phyloP scores from a whole-genome alignment of 2,113 vertebrate species.

The Turnix velox region DNA sequence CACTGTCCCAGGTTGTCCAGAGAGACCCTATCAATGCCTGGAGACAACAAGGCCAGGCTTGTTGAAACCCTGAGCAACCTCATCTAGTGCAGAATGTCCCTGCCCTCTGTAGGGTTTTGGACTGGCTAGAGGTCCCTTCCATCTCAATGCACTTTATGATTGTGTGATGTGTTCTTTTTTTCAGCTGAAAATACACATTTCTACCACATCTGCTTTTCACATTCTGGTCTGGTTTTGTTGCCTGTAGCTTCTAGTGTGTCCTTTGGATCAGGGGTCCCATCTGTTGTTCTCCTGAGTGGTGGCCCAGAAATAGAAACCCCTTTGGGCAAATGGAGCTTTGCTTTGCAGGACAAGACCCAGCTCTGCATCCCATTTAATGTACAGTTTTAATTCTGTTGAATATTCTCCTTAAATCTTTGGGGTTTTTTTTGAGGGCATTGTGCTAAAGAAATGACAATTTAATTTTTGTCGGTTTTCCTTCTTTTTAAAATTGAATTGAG shows the following conservation, averaged over 20 bases:
- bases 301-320: constrained; percentile 44
- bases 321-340: background rate
- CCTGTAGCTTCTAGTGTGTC: background rate
- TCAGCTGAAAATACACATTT: background rate
- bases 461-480: background rate
- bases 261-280: constrained; percentile 53
- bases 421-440: background rate
- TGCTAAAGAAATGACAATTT: background rate
- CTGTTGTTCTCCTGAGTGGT: constrained; percentile 34
- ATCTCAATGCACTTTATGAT: too few species aligned
- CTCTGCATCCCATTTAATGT: background rate
- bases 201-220: background rate
- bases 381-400: constrained; percentile 20
- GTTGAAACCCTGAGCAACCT: too few species aligned
- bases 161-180: background rate
- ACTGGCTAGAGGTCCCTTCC: too few species aligned
- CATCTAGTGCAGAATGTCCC: too few species aligned
- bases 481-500: background rate
- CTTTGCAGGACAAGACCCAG: background rate
- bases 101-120: too few species aligned
- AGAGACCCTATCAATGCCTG: too few species aligned
- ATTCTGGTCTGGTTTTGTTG: constrained; percentile 4
- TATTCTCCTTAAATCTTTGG: background rate
- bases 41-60: too few species aligned
- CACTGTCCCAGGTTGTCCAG: too few species aligned